A percentile compares a stretch with the other conserved stretches of the same genome.
These are phyloP conservation scores for Salvelinus alpinus DNA, from an alignment of 2,113 vertebrate genomes.

Conservation along the genomic window DNA sequence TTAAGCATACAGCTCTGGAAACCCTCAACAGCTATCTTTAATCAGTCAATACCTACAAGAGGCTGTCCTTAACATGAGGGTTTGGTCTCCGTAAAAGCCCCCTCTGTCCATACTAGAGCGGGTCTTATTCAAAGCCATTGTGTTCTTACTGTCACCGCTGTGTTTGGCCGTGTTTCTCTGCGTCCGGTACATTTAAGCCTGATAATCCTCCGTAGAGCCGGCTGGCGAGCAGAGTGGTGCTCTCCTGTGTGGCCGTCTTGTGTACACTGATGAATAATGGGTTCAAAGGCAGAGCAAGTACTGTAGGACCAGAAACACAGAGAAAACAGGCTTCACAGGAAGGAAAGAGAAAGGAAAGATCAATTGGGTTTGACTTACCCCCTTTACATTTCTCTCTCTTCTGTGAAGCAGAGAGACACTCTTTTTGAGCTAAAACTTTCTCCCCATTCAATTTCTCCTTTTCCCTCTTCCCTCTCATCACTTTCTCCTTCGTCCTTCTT, in stretches of 20 bases:
- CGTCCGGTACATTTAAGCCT: constrained; percentile 78
- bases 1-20: constrained; percentile 5
- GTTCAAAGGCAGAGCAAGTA: constrained; percentile 23
- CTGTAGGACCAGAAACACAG: constrained; percentile 45
- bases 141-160: constrained; percentile 59
- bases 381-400: background rate
- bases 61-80: constrained; percentile 37
- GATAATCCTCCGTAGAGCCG: constrained; percentile 67
- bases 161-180: constrained; percentile 61
- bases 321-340: constrained; percentile 14
- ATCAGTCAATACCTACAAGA: constrained; percentile 57
- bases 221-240: constrained; percentile 61
- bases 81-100: constrained; percentile 61
- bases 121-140: constrained; percentile 63
- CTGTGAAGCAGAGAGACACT: constrained; percentile 14
- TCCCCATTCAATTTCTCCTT: no score
- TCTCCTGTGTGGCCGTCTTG: constrained; percentile 62
- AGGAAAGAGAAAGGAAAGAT: background rate
- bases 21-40: constrained; percentile 50
- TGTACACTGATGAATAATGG: constrained; percentile 61
- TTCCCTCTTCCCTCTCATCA: background rate
- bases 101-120: constrained; percentile 49
- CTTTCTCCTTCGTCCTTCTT: constrained; percentile 2
- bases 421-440: constrained; percentile 5
- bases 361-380: background rate